Conservation (phyloP, 2,797 vertebrate species). For the Spheniscus humboldti region DNA sequence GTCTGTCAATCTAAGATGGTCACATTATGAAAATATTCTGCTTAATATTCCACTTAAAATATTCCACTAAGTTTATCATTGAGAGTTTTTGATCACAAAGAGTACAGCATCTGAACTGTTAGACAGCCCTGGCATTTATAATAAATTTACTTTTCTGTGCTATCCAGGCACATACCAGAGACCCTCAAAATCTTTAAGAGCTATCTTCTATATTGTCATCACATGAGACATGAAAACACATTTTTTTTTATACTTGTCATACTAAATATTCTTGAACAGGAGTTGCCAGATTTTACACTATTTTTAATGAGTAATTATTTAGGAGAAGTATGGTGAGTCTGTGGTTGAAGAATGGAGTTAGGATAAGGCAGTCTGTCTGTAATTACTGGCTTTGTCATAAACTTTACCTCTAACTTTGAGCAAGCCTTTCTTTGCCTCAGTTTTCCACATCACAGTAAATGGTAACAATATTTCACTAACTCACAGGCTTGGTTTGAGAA, state of each 20-base stretch:
- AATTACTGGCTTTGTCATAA: conserved; percentile 1
- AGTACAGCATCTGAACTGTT: not conserved
- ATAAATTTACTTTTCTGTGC: not conserved
- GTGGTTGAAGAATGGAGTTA: not conserved
- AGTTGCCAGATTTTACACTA: not conserved
- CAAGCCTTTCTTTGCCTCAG: not conserved
- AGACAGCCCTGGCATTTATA: not conserved
- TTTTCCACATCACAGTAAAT: conserved; percentile 21
- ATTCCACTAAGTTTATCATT: not conserved
- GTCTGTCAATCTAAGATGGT: not conserved
- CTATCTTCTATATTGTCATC: not conserved
- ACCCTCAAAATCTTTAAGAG: not conserved
- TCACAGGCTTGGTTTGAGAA: not conserved
- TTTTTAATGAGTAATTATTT: not conserved
- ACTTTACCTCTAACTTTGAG: not conserved
- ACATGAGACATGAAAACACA: not conserved
- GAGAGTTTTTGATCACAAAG: not conserved
- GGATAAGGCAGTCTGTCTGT: not conserved
- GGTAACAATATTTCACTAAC: conserved; percentile 5
- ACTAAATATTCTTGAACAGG: not conserved
- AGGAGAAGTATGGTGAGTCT: not conserved
- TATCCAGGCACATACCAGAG: not conserved
- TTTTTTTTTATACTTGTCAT: not conserved
- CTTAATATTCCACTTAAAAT: not conserved
- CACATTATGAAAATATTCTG: not conserved